Conservation (phyloP, 1,140 invertebrate genomes). For the Eufriesea mexicana region DNA sequence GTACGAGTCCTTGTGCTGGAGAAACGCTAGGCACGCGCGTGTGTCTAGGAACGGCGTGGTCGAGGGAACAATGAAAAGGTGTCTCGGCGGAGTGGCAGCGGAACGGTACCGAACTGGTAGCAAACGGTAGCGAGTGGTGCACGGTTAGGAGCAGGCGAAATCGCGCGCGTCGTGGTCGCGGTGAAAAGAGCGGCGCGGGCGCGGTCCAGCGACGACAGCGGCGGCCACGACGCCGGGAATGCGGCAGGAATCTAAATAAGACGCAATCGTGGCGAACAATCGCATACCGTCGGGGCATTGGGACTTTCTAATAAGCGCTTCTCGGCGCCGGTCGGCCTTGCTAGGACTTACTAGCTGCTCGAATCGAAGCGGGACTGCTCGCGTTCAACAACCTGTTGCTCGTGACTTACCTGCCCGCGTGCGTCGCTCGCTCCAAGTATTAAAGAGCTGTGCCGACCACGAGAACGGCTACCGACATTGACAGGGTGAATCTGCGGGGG, state of each 20-base stretch:
- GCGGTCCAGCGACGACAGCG: constrained; percentile 27
- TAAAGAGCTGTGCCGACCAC: not conserved
- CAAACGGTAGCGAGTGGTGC: too few species aligned
- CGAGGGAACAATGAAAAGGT: not conserved
- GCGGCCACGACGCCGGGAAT: constrained; percentile 42
- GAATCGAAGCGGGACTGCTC: constrained; percentile 42
- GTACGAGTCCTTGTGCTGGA: constrained; percentile 29
- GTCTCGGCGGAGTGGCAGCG: not conserved
- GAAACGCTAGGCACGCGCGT: not conserved
- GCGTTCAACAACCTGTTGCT: constrained; percentile 68
- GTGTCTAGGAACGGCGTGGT: not conserved
- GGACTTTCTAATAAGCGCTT: constrained; percentile 68
- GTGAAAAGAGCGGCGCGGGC: constrained; percentile 15
- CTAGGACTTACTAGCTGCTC: constrained; percentile 59
- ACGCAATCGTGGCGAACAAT: constrained; percentile 70
- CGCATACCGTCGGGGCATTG: constrained; percentile 60
- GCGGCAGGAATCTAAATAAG: constrained; percentile 67
- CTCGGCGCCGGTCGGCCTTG: constrained; percentile 62
- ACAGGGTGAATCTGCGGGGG: not conserved
- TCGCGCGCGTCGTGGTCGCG: constrained; percentile 5
- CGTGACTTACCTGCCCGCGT: constrained; percentile 24
- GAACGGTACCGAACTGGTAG: not conserved
- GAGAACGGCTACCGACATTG: not conserved
- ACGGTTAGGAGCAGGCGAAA: not conserved
- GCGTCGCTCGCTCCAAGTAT: too few species aligned